Conservation (phyloP, 2,888 invertebrate genomes). For the Maniola hyperantus region DNA sequence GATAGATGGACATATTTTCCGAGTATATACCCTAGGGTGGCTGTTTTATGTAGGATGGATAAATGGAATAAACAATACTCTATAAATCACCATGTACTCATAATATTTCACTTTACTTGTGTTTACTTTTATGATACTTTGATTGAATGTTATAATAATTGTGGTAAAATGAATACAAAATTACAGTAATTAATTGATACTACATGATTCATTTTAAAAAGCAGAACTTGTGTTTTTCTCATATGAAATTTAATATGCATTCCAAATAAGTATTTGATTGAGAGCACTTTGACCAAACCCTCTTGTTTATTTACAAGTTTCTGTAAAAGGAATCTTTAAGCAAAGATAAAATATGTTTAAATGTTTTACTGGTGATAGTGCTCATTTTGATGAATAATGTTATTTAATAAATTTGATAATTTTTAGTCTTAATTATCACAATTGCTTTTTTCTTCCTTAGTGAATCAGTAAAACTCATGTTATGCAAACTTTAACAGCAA, state of each 20-base stretch:
- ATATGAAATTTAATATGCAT: background rate
- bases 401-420: background rate
- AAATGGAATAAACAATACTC: background rate
- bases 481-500: constrained; percentile 36
- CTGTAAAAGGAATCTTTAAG: background rate
- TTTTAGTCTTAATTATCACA: background rate
- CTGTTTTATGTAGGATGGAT: too few relatives aligned
- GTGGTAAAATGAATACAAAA: constrained; percentile 1
- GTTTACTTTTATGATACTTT: constrained; percentile 1
- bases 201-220: background rate
- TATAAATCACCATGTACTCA: constrained; percentile 24
- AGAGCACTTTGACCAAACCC: background rate
- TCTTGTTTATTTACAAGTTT: background rate
- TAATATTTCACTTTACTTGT: constrained; percentile 36
- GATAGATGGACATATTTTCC: too few relatives aligned
- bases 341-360: background rate
- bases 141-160: background rate
- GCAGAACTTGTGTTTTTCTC: background rate
- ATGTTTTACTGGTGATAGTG: background rate
- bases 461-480: constrained; percentile 5
- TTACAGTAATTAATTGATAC: background rate
- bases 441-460: background rate
- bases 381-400: background rate
- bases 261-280: too few relatives aligned
- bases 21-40: too few relatives aligned